Base-by-base conservation (phyloP, 2,797 vertebrate genomes). In the Lindbergichthys nudifrons region DNA sequence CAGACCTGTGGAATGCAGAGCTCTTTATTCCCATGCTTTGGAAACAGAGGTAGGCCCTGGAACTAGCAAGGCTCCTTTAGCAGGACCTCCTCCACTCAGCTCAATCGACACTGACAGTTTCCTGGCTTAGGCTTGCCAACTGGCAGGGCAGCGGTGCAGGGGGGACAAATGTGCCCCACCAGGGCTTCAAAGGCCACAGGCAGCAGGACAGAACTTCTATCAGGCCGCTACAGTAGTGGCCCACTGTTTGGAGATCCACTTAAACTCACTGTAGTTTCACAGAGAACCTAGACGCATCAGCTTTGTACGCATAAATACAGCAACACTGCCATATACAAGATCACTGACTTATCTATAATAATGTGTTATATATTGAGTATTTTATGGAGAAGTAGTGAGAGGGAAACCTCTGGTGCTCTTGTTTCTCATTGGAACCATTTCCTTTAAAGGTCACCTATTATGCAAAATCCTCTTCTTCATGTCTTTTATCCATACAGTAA, bases 21-120 rank as follows among this genome's bases (percentile, higher is more conserved):
- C 89, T 84, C 95, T 94, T 94, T 94, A 95, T 97, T 96, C 96
- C 96, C 96, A 96, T 96, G 96, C 96, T 98, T 97, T 96, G 96
- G 96, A 97, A 97, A 96, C 95, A 97, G 95, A 94, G 93, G 95
- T 95, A 93, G 94, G 95, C 95, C 96, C 95, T 95, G 94, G 92
- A 92, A 95, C 95, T 95, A 95, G 95, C 93, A 93, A 95, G 95
- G 92, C 95, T 96, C 89, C 95, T 96, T 96, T 95, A 95, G 95
- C 95, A 90, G 93, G 94, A 90, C 95, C 95, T 95, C 93, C 84
- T 94, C 90, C 93, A 96, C 93, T 95, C 95, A 96, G 91, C 94
- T 95, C 96, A 96, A 98, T 98, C 92, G 95, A 96, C 96, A 96
- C 93, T 98, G 97, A 99, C 98, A 98, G 96, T 95, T 97, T 97